These are phyloP conservation scores for Vireo griseus DNA, from an alignment of 2,797 vertebrate genomes.

Conservation along the genomic window DNA sequence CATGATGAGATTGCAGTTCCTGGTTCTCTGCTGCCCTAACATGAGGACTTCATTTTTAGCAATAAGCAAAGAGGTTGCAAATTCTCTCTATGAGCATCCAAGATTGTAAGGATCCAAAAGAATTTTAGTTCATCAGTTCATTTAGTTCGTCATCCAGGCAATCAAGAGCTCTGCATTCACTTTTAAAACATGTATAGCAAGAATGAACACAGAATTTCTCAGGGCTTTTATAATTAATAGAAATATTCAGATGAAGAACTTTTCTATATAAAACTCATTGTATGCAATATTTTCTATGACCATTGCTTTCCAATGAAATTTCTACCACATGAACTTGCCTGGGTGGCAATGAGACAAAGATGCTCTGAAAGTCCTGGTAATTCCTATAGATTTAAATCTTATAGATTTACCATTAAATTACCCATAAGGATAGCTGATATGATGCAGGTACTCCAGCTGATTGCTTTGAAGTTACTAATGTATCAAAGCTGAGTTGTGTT, in stretches of 20 bases:
- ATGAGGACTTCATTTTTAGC: neutral
- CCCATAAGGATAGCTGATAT: neutral
- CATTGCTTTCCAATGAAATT: neutral
- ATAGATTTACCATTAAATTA: neutral
- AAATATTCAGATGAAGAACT: neutral
- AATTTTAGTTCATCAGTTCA: neutral
- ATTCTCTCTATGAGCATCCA: neutral
- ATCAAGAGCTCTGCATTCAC: neutral
- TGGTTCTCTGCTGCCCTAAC: neutral
- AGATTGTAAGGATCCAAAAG: neutral
- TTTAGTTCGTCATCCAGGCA: neutral
- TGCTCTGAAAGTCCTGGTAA: neutral
- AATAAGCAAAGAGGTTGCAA: neutral
- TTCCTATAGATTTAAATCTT: neutral
- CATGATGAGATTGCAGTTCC: conserved; percentile 33
- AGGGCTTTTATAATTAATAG: neutral
- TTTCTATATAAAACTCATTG: neutral
- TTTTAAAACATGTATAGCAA: neutral
- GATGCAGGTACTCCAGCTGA: neutral
- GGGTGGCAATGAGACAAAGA: neutral
- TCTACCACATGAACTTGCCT: neutral
- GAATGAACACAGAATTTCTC: neutral
- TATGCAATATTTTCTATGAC: neutral
- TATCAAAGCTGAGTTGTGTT: neutral
- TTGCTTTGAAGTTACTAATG: neutral